phyloP scores from a whole-genome alignment of 64 coral and sea anemone genomes.

The Catalaphyllia jardinei region DNA sequence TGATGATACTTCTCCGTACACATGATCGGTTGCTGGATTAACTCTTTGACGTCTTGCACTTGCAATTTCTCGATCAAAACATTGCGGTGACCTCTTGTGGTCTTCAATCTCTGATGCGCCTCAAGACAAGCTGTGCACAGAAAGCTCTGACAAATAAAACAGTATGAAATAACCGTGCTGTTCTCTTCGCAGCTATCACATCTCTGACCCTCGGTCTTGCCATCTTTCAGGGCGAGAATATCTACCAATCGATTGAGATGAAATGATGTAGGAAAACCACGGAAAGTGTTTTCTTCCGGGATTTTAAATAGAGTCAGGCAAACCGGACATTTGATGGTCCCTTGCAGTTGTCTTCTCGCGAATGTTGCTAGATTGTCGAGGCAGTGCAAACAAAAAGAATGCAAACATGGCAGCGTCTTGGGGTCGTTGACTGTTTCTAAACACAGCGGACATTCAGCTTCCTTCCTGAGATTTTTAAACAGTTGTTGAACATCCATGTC shows the following conservation, averaged over 20 bases:
- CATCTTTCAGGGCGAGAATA: neutral
- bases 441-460: neutral
- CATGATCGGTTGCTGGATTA: neutral
- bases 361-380: neutral
- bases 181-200: neutral
- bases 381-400: neutral
- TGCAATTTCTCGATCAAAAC: neutral
- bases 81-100: neutral
- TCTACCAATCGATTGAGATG: neutral
- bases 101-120: neutral
- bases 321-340: neutral
- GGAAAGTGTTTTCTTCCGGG: neutral
- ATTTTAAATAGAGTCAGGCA: neutral
- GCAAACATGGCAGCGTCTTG: neutral
- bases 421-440: neutral
- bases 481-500: neutral
- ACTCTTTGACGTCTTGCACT: neutral
- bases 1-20: slow-evolving; percentile 26
- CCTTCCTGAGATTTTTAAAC: neutral
- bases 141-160: slow-evolving; percentile 3
- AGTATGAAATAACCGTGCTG: neutral
- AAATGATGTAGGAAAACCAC: neutral
- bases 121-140: neutral
- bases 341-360: neutral
- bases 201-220: neutral